A percentile compares a stretch with the other conserved stretches of the same genome.
These are phyloP conservation scores for Catostomus latipinnis DNA, from an alignment of 2,797 vertebrate species.

Conservation along the genomic window DNA sequence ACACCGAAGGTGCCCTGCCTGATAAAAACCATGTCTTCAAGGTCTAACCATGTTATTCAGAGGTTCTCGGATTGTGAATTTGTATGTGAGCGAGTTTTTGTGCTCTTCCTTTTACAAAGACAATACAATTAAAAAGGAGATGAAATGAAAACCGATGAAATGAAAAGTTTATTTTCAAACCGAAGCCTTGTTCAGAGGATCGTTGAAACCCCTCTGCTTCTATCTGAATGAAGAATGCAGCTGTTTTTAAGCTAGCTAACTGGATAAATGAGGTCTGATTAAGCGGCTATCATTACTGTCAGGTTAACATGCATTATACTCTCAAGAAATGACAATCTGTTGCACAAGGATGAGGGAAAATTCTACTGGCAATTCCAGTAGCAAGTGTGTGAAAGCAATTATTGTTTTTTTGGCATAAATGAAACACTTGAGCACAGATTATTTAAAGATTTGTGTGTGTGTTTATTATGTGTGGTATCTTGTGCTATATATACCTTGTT, in stretches of 20 bases:
- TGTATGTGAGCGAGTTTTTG: neutral
- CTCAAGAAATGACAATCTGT: conserved; percentile 1
- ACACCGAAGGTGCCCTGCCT: neutral
- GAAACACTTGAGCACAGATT: too few relatives aligned
- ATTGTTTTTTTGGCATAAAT: neutral
- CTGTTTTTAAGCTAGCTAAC: neutral
- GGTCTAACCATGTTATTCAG: conserved; percentile 49
- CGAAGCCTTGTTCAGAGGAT: conserved; percentile 3
- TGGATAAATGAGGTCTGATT: conserved; percentile 11
- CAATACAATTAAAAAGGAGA: neutral
- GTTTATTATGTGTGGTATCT: neutral
- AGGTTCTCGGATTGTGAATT: neutral
- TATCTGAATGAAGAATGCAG: neutral
- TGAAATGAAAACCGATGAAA: conserved; percentile 13
- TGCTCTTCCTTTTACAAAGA: conserved; percentile 20
- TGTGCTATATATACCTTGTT: conserved; percentile 71
- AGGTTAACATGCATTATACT: neutral
- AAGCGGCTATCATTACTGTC: neutral
- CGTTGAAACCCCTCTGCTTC: conserved; percentile 25
- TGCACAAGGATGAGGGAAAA: neutral
- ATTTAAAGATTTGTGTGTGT: too few relatives aligned
- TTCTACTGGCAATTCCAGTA: neutral
- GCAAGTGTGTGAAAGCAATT: neutral
- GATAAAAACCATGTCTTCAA: conserved; percentile 43
- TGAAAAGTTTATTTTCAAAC: conserved; percentile 32